Base-by-base conservation (phyloP, 2,888 invertebrate genomes). In the Polydesmus complanatus region DNA sequence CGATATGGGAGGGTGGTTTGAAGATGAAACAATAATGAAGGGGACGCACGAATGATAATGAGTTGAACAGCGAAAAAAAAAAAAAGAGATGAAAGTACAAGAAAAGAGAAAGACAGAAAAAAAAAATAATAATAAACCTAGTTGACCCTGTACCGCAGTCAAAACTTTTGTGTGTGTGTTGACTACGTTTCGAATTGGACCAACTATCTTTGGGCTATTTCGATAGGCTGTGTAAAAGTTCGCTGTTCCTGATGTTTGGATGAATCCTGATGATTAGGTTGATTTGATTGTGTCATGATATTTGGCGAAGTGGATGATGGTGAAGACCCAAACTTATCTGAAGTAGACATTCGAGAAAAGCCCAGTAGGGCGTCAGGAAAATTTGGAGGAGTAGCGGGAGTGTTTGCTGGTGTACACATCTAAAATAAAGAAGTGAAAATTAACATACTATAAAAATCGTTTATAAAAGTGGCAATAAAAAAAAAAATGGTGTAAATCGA, bases 341-440 rank as follows among this genome's bases (percentile, higher is more conserved):
- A 81, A 59, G 90, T 86, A 25, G 89, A 88, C 78, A 92, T 80
- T 72, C 90, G 87, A 14, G 90, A 88, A 73, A 93, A 88, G 59
- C 91, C 90, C 65, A 88, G 79, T 65, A 93, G 77, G 26, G 92
- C 86, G 72, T 93, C 93, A 2, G 92, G 92, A 72, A 93, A 93
- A 75, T 91, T 92, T 37, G 93, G 92, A 54, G 92, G 93, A 55
- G 93, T 93, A 57, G 92, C 92, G 58, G 93, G 93, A 62, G 92
- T 93, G 74, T 93, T 93, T 70, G 91, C 90, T 22, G 92, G 93
- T 57, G 92, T 90, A 80, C 89, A 89, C 75, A 86, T 76, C 84
- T 90, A 80, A 54, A 73, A 70, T 57, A 63, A 62, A 64, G 62
- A 60, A 74, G 61, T 54, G 51, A 19, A 67, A 64, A 56, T 68